phyloP scores from a whole-genome alignment of 2,797 vertebrate genomes.

The Pantherophis alleghaniensis region DNA sequence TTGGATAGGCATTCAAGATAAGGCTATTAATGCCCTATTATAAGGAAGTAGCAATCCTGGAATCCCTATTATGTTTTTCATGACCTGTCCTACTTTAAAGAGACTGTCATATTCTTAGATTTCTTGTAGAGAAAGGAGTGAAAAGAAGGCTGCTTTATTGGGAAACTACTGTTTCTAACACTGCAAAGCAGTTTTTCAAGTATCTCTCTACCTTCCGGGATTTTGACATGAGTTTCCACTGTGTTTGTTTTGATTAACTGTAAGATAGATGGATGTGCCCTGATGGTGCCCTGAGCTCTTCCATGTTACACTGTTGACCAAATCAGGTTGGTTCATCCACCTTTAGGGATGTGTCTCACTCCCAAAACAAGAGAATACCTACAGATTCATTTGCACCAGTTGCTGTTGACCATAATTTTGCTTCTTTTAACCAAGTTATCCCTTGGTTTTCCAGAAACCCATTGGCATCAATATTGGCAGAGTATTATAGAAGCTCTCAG shows the following conservation, averaged over 20 bases:
- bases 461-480: neutral
- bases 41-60: neutral
- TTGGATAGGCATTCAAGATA: neutral
- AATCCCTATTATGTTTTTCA: neutral
- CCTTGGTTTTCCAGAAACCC: neutral
- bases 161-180: neutral
- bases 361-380: neutral
- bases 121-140: neutral
- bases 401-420: neutral
- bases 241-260: neutral
- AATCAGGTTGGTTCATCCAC: neutral
- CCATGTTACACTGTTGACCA: neutral
- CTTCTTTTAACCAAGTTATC: neutral
- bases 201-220: neutral
- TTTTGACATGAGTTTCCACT: neutral
- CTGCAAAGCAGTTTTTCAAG: neutral
- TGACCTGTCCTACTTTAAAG: neutral
- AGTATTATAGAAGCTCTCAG: neutral
- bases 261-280: neutral
- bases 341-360: neutral
- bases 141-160: neutral
- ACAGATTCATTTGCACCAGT: neutral
- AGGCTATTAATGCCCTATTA: neutral
- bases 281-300: neutral
- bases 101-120: neutral